These are phyloP conservation scores for Colletes gigas DNA, from an alignment of 1,140 invertebrate species.

Conservation along the genomic window DNA sequence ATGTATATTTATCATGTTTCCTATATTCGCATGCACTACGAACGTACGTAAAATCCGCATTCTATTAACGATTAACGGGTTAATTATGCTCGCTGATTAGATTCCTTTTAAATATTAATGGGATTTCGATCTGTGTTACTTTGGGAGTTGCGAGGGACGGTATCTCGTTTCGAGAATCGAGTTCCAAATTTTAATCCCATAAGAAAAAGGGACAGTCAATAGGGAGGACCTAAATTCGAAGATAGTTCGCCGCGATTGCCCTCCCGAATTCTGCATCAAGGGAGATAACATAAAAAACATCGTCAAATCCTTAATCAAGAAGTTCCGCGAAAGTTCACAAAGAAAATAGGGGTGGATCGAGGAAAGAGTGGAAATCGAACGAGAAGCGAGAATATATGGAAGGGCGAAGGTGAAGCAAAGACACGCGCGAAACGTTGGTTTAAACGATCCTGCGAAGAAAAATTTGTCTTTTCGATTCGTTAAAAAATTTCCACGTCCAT, in stretches of 20 bases:
- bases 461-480: not conserved
- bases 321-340: slow-evolving; percentile 50
- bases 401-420: slow-evolving; percentile 6
- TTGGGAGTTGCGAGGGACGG: not conserved
- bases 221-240: slow-evolving; percentile 40
- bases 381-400: slow-evolving; percentile 9
- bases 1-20: too few relatives aligned
- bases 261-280: slow-evolving; percentile 24
- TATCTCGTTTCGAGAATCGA: not conserved
- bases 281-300: slow-evolving; percentile 50
- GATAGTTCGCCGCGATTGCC: slow-evolving; percentile 47
- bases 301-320: slow-evolving; percentile 66
- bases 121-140: not conserved
- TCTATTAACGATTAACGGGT: too few relatives aligned
- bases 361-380: slow-evolving; percentile 36
- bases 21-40: too few relatives aligned
- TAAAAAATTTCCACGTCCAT: not conserved
- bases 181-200: slow-evolving; percentile 40
- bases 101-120: too few relatives aligned
- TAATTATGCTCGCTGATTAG: too few relatives aligned
- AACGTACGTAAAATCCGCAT: too few relatives aligned
- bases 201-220: not conserved
- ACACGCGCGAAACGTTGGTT: not conserved
- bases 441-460: not conserved
- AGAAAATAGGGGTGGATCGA: not conserved